These are phyloP conservation scores for Leguminivora glycinivorella DNA, from an alignment of 1,140 invertebrate species.

Conservation along the genomic window DNA sequence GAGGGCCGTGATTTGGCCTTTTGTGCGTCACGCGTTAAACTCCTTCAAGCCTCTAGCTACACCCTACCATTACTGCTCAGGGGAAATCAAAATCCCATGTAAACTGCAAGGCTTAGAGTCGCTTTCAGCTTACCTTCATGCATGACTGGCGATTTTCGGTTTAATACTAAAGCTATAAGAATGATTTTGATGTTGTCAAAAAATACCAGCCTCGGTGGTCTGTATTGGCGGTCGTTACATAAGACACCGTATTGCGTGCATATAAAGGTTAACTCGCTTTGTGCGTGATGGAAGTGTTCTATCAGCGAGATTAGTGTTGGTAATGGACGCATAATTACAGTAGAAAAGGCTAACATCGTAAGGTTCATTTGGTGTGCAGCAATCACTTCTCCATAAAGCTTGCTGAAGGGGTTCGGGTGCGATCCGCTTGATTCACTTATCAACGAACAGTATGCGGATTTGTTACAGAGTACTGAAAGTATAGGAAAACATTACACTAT, in stretches of 20 bases:
- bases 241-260: slow-evolving; percentile 39
- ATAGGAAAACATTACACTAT: no score
- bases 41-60: slow-evolving; percentile 66
- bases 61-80: slow-evolving; percentile 44
- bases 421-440: slow-evolving; percentile 58
- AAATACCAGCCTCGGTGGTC: slow-evolving; percentile 41
- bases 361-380: slow-evolving; percentile 72
- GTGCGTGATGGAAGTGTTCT: slow-evolving; percentile 29
- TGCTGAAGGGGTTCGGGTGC: slow-evolving; percentile 62
- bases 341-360: slow-evolving; percentile 74
- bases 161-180: slow-evolving; percentile 63
- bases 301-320: slow-evolving; percentile 67
- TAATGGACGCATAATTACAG: slow-evolving; percentile 75
- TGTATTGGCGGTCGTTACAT: slow-evolving; percentile 28
- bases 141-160: slow-evolving; percentile 60
- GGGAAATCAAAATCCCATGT: slow-evolving; percentile 43
- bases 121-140: slow-evolving; percentile 38
- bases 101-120: slow-evolving; percentile 36
- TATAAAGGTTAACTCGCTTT: slow-evolving; percentile 44
- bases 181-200: slow-evolving; percentile 55
- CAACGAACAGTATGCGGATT: slow-evolving; percentile 54
- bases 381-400: slow-evolving; percentile 49
- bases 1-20: slow-evolving; percentile 74
- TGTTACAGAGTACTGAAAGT: background rate
- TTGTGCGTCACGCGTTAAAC: slow-evolving; percentile 76